phyloP scores from a whole-genome alignment of 2,797 vertebrate genomes.

The Microcaecilia unicolor region DNA sequence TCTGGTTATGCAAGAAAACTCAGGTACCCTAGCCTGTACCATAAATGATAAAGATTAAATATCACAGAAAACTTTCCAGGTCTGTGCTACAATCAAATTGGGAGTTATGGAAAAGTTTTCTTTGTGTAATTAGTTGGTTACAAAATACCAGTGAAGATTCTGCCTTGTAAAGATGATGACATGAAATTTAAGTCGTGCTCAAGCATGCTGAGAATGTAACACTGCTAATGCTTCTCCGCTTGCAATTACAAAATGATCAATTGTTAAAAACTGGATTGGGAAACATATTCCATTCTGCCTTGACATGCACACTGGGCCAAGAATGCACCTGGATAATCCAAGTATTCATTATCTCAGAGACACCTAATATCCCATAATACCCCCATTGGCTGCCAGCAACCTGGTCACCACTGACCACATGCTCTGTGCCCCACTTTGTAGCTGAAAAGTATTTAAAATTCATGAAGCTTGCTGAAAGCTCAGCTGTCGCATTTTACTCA shows the following conservation, averaged over 20 bases:
- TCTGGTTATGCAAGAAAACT: slow-evolving; percentile 12
- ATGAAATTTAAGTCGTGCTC: slow-evolving; percentile 33
- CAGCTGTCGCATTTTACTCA: slow-evolving; percentile 77
- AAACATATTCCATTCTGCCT: slow-evolving; percentile 46
- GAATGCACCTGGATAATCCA: slow-evolving; percentile 67
- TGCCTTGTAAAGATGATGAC: slow-evolving; percentile 28
- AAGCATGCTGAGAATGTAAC: slow-evolving; percentile 41
- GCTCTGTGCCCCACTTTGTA: slow-evolving; percentile 73
- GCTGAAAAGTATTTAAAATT: slow-evolving; percentile 89
- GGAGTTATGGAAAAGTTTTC: slow-evolving; percentile 22
- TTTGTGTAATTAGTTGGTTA: slow-evolving; percentile 10
- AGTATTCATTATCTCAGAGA: slow-evolving; percentile 74
- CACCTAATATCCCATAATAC: slow-evolving; percentile 69
- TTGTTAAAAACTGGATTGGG: slow-evolving; percentile 43
- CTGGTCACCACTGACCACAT: slow-evolving; percentile 53
- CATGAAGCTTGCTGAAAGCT: slow-evolving; percentile 76
- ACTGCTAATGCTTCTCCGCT: slow-evolving; percentile 39
- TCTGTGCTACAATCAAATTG: slow-evolving; percentile 16
- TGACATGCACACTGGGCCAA: slow-evolving; percentile 50
- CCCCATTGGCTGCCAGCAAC: slow-evolving; percentile 55
- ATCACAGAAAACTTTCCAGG: too few species aligned
- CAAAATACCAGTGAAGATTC: slow-evolving; percentile 33
- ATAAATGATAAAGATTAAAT: too few species aligned
- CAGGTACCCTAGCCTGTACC: too few species aligned
- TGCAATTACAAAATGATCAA: slow-evolving; percentile 43